These are phyloP conservation scores for Eucera pruinosa DNA, from an alignment of 2,888 invertebrate species.

Conservation along the genomic window DNA sequence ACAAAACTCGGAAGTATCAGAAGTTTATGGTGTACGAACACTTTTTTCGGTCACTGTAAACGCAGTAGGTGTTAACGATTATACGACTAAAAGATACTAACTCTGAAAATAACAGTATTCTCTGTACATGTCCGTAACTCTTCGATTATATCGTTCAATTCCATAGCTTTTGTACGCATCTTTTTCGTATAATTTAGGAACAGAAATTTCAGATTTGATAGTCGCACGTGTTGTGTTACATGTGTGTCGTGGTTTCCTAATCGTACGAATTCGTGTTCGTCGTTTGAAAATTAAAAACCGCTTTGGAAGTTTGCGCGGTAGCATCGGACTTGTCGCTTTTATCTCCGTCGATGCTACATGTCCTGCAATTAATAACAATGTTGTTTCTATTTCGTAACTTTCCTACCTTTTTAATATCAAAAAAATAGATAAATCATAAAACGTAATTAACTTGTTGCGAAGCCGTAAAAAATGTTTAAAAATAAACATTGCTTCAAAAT, in stretches of 20 bases:
- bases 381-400: no score
- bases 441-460: constrained; percentile 49
- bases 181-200: constrained; percentile 16
- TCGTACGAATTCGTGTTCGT: constrained; percentile 48
- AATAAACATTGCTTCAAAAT: no score
- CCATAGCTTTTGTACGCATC: constrained; percentile 47
- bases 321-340: constrained; percentile 38
- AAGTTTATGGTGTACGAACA: no score
- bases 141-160: constrained; percentile 49
- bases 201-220: constrained; percentile 22
- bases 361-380: constrained; percentile 67
- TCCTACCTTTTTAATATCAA: constrained; percentile 5
- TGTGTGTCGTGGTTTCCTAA: constrained; percentile 31
- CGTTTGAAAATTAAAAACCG: constrained; percentile 46
- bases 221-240: constrained; percentile 12
- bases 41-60: no score
- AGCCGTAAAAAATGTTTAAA: constrained; percentile 32
- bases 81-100: constrained; percentile 55
- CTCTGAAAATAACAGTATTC: constrained; percentile 60
- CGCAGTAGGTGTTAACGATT: constrained; percentile 28
- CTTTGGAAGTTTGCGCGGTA: constrained; percentile 49
- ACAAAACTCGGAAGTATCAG: no score
- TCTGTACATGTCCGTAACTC: constrained; percentile 58
- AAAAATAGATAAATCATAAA: constrained; percentile 13
- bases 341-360: constrained; percentile 43